Evolutionary conservation across 2,113 vertebrate genomes (phyloP).

Genomic region (Isichthys henryi): DNA sequence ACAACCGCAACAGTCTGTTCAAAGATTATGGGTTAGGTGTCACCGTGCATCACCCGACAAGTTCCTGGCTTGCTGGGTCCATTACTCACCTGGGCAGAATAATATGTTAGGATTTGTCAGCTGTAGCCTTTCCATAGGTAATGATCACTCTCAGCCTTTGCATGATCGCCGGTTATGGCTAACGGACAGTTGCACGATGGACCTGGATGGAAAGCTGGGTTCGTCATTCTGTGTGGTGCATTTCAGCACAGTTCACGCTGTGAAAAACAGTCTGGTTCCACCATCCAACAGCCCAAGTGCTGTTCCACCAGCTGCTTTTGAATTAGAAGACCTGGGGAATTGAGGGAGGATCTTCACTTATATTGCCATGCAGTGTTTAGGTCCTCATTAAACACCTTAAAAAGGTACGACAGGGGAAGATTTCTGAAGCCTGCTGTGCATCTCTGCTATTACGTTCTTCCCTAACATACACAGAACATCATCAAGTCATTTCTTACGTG

Average conservation of each 20-base stretch:
- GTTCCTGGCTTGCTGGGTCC: not conserved
- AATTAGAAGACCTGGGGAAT: not conserved
- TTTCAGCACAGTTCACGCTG: not conserved
- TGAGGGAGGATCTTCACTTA: not conserved
- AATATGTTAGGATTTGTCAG: not conserved
- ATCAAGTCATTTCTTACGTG: not conserved
- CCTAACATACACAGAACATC: not conserved
- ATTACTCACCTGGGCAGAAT: not conserved
- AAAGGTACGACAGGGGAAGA: not conserved
- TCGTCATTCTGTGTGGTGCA: not conserved
- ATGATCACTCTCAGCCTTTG: not conserved
- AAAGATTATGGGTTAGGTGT: not conserved
- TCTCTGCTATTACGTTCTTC: not conserved
- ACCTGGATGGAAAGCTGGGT: not conserved
- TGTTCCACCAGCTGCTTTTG: not conserved
- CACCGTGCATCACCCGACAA: not conserved
- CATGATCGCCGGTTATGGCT: not conserved
- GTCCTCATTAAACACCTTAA: not conserved
- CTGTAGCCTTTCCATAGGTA: not conserved
- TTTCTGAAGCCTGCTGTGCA: not conserved
- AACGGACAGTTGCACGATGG: not conserved
- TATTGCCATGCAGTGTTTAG: not conserved
- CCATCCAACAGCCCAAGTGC: not conserved
- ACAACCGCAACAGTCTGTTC: not conserved
- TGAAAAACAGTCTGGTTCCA: not conserved